Base-by-base conservation (phyloP, 2,797 vertebrate genomes). In the Bovichtus diacanthus region DNA sequence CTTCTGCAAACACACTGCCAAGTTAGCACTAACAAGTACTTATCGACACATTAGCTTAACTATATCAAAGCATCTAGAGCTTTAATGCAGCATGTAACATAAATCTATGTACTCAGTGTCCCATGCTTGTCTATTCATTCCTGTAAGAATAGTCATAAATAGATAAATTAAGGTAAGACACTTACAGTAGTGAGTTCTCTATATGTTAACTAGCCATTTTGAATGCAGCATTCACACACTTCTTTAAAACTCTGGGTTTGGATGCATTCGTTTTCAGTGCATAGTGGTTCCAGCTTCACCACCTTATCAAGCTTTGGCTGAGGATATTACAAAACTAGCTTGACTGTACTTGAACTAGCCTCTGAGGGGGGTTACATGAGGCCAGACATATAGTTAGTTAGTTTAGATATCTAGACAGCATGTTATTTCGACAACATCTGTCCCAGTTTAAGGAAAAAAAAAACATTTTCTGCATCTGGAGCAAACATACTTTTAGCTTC, bases 1-100 rank as follows among this genome's bases (percentile, higher is more conserved):
- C 84, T 88, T 83, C 84, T 87, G 70, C 80, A 80, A 67, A 76
- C 66, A 67, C 31, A 8, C 65, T 53, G 80, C 84, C 86, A 83
- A 69, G 43, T 62, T 70, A 73, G 63, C 60, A 64, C 76, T 78
- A 70, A 76, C 83, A 78, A 70, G 72, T 49, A 80, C 55, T 71
- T 68, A 62, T 74, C 43, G 61, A 78, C 64, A 70, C 61, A 53
- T 77, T 62, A 74, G 53, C 29, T 74, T 47, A 47, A 50, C 39
- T 23, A n/a, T 66, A 47, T 36, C n/a, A 34, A 36, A 56, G 13
- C n/a, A 43, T 70, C 66, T 54, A 16, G 5, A 58, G 39, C 27
- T 31, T 70, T 53, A 21, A n/a, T 69, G 43, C 46, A 31, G 9
- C 9, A 43, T 47, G n/a, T 54, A 36, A 23, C 53, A 50, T 59